Base-by-base conservation (phyloP, 2,888 invertebrate species). In the Magallana nippona region DNA sequence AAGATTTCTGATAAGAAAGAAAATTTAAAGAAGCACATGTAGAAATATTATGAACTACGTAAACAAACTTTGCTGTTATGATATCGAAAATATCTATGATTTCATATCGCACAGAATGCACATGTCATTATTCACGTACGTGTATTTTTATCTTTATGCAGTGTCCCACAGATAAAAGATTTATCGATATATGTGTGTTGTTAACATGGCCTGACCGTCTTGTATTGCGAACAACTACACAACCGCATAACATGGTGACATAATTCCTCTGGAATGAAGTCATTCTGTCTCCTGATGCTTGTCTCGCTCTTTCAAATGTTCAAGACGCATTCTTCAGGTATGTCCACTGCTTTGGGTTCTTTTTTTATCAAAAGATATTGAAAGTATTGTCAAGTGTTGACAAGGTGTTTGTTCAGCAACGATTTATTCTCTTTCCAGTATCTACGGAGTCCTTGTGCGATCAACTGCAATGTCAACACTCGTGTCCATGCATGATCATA, bases 181-280 rank as follows among this genome's bases (percentile, higher is more conserved):
- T 63, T 44, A 44, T 44, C 44, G 44, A 44, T 44, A 44, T 44
- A 44, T 44, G 44, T 44, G 44, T 44, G 44, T 44, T 44, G 44
- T 44, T 44, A 44, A 44, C 44, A 44, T 19, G 10, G 19, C 19
- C 19, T 19, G 22, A 63, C 3, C 27, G 63, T 22, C 15, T 22
- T 22, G 22, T 44, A 44, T 44, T 8, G 44, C 44, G 44, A 44
- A 44, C 44, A 44, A 44, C 44, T 44, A 44, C 44, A 63, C 13
- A 63, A 63, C 63, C 13, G 11, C 22, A 22, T 63, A 63, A 63
- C 22, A 63, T 63, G 63, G 63, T 63, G 63, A 63, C 63, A 27
- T 5, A 63, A 63, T 63, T 63, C 22, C 63, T 27, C 27, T 63
- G 63, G 63, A 22, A 63, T 63, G 63, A 63, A 63, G 63, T 27